These are phyloP conservation scores for Charina bottae DNA, from an alignment of 2,113 vertebrate species.

Conservation along the genomic window DNA sequence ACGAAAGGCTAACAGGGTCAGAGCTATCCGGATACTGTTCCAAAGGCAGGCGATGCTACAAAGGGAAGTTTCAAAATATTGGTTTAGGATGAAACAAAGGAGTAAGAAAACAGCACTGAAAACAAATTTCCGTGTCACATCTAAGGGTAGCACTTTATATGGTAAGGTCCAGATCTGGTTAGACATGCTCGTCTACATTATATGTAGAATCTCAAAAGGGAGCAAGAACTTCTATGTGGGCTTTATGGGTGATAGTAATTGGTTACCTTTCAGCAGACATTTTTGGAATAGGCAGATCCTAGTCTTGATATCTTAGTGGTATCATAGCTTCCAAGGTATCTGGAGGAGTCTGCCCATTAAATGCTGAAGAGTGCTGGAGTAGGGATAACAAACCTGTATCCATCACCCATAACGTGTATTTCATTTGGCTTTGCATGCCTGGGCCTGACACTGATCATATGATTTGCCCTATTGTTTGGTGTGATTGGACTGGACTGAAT, in stretches of 20 bases:
- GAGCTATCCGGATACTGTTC: neutral
- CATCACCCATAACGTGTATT: neutral
- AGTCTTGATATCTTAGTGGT: neutral
- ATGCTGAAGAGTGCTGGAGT: neutral
- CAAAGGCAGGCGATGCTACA: neutral
- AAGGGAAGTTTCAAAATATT: neutral
- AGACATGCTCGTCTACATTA: neutral
- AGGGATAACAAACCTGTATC: neutral
- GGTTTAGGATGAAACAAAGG: neutral
- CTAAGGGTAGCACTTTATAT: neutral
- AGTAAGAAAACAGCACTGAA: neutral
- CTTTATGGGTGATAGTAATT: neutral
- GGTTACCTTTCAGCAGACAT: neutral
- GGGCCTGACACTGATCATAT: neutral
- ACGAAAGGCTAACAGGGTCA: neutral
- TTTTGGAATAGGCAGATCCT: neutral
- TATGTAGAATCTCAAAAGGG: neutral
- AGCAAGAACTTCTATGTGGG: too few relatives aligned
- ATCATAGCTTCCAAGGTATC: neutral
- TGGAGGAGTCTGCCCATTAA: neutral
- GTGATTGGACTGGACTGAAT: neutral
- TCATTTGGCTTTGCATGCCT: neutral
- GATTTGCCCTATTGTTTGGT: neutral
- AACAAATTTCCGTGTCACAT: neutral
- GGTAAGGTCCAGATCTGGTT: neutral